Percentiles rank a stretch among this genome's conserved stretches.
Evolutionary conservation across 2,113 vertebrate genomes (phyloP).

Genomic region (Aythya baeri): DNA sequence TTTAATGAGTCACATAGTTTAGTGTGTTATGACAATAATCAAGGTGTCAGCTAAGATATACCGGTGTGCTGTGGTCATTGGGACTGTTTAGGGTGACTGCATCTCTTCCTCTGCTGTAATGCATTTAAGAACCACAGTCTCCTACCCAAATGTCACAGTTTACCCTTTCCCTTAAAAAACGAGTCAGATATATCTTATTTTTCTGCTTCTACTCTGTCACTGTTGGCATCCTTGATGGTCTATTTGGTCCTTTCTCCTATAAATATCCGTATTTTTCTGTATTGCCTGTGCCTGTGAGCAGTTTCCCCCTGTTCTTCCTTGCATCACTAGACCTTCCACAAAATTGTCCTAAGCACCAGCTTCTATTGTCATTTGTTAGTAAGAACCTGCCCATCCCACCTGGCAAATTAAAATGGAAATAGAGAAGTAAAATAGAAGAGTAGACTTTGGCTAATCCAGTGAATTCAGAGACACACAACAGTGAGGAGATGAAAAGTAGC

Average conservation of each 20-base stretch:
- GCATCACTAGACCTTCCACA: not conserved
- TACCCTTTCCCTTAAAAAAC: not conserved
- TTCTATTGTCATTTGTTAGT: not conserved
- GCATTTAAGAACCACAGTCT: not conserved
- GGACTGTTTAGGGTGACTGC: not conserved
- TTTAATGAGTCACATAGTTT: not conserved
- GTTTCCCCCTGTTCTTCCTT: not conserved
- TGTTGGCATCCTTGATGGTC: not conserved
- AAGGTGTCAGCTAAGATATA: not conserved
- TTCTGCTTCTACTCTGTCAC: not conserved
- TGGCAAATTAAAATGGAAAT: not conserved
- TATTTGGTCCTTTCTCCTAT: not conserved
- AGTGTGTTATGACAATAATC: not conserved
- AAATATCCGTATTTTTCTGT: not conserved
- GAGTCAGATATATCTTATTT: not conserved
- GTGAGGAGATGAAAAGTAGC: not conserved
- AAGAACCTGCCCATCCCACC: not conserved
- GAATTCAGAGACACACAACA: accelerated
- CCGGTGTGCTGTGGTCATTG: not conserved
- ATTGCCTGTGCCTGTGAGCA: not conserved
- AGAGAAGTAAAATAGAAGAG: not conserved
- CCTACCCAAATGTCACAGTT: not conserved
- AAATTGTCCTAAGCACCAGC: not conserved
- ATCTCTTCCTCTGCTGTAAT: not conserved
- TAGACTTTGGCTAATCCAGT: not conserved